Conservation (phyloP, 2,888 invertebrate genomes). For the Aphodius sticticus region DNA sequence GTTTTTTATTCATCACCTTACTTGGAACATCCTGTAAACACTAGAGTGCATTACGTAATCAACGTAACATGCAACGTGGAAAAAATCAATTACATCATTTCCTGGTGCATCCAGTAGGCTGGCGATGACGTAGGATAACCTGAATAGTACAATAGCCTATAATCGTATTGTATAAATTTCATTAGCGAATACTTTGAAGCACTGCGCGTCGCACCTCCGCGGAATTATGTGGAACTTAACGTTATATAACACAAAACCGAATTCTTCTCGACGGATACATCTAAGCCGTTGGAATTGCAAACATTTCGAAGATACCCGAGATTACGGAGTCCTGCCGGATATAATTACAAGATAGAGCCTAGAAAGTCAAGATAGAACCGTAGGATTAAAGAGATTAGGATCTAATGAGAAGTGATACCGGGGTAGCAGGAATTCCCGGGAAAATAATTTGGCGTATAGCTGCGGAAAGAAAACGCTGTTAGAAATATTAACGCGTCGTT, state of each 20-base stretch:
- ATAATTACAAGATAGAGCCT: slow-evolving; percentile 4
- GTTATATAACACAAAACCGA: background rate
- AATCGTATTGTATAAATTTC: slow-evolving; percentile 4
- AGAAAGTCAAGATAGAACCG: background rate
- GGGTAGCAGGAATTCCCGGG: background rate
- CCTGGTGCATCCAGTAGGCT: no score
- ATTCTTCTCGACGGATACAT: background rate
- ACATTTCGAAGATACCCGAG: background rate
- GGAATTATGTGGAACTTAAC: background rate
- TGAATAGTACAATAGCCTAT: background rate
- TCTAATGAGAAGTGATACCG: background rate
- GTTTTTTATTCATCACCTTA: no score
- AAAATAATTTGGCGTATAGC: background rate
- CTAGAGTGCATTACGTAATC: no score
- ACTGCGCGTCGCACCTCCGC: background rate
- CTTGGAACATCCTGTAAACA: no score
- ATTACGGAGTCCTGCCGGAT: background rate
- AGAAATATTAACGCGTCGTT: background rate
- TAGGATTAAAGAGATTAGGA: background rate
- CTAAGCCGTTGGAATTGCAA: background rate
- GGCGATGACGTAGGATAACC: background rate
- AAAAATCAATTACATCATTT: no score
- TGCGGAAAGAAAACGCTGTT: background rate
- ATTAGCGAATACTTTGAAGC: background rate
- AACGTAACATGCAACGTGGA: no score